Base-by-base conservation (phyloP, 2,888 invertebrate genomes). In the Palloptera scutellata region DNA sequence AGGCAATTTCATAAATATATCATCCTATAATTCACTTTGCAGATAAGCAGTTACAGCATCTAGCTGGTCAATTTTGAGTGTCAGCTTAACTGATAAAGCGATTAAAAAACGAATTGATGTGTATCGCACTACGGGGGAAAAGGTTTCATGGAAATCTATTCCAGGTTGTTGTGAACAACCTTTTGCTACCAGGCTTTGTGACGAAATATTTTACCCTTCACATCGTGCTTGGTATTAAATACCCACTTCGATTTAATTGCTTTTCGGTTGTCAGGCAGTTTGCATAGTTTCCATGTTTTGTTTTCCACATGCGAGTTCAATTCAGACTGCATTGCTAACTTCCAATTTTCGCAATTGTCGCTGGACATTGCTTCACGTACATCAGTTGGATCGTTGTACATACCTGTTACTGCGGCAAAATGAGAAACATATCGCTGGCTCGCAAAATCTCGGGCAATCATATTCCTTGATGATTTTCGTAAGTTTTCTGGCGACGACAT, bases 61-160 rank as follows among this genome's bases (percentile, higher is more conserved):
- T 57, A 72, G 66, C 45, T 73, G 70, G 17, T 64, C 61, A 6
- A 70, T 55, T 4, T 77, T 53, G 73, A 77, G 51, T 20, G 58
- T 20, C 58, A 54, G 13, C 40, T 74, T 59, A 8, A 75, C 76
- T n/a, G 75, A 74, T 40, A 79, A 66, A 2, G 45, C 51, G 12
- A 72, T 45, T 43, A 72, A 55, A 51, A 54, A 45, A 52, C 60
- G 30, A 3, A 67, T 61, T 13, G 59, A 67, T 1, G 67, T 53
- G 54, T 67, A 63, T 17, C 59, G 45, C 17, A 66, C 55, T 12
- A 66, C 66, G 4, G 61, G 66, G n/a, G n/a, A n/a, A n/a, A n/a
- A n/a, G n/a, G n/a, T n/a, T n/a, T n/a, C n/a, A n/a, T n/a, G n/a
- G n/a, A 48, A 42, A 61, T n/a, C n/a, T 63, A 60, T 66, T 41